A percentile compares a stretch with the other conserved stretches of the same genome.
phyloP scores from a whole-genome alignment of 1,140 invertebrate species.

The Diprion similis region DNA sequence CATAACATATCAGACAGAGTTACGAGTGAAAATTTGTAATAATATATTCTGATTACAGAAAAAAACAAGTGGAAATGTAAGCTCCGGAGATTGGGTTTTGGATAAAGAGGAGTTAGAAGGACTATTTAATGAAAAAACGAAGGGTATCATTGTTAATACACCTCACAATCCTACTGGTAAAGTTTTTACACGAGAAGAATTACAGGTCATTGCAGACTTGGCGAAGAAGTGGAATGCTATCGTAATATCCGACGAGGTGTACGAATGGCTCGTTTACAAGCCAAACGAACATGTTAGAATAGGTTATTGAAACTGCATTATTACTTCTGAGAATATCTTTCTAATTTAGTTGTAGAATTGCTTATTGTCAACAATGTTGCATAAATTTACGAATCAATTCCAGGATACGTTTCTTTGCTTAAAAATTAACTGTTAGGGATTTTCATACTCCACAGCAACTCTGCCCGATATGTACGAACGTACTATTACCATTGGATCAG shows the following conservation, averaged over 20 bases:
- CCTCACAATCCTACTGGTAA: slow-evolving; percentile 97
- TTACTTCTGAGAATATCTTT: not conserved
- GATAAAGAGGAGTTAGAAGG: slow-evolving; percentile 82
- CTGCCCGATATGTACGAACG: slow-evolving; percentile 97
- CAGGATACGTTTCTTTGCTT: slow-evolving; percentile 2
- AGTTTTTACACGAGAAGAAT: slow-evolving; percentile 77
- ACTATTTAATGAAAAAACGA: slow-evolving; percentile 91
- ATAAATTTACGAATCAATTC: too few relatives aligned
- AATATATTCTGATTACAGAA: slow-evolving; percentile 46
- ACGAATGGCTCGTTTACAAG: slow-evolving; percentile 96
- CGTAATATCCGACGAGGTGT: slow-evolving; percentile 96
- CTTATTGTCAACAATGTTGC: not conserved
- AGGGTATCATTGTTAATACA: slow-evolving; percentile 95
- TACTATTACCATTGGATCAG: slow-evolving; percentile 96
- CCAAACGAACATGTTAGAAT: slow-evolving; percentile 89
- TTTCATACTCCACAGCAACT: slow-evolving; percentile 69
- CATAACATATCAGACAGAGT: slow-evolving; percentile 13
- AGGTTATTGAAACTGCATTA: slow-evolving; percentile 62
- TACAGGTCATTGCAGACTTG: slow-evolving; percentile 82
- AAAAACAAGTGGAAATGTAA: slow-evolving; percentile 52
- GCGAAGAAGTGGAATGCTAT: slow-evolving; percentile 93
- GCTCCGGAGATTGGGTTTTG: slow-evolving; percentile 89
- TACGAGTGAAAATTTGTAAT: slow-evolving; percentile 35
- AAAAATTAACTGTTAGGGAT: slow-evolving; percentile 5
- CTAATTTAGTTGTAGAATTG: slow-evolving; percentile 4